Conservation (phyloP, 2,888 invertebrate genomes). For the Xylota segnis region DNA sequence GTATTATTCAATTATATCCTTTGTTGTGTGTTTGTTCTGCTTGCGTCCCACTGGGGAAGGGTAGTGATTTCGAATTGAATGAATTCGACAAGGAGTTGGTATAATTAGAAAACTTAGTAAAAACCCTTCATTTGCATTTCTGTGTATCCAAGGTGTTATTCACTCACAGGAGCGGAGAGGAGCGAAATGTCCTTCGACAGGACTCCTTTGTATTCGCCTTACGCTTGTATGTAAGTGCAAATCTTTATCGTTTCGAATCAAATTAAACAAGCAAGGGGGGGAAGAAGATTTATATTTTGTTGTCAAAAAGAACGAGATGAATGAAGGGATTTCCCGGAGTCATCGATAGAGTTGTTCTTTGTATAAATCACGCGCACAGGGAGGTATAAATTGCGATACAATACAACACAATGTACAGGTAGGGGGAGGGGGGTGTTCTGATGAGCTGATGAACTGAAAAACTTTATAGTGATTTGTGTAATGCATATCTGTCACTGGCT, state of each 20-base stretch:
- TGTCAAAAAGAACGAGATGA: slow-evolving; percentile 19
- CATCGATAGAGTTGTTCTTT: slow-evolving; percentile 3
- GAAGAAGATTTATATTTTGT: slow-evolving; percentile 24
- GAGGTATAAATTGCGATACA: slow-evolving; percentile 2
- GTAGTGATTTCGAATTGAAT: slow-evolving; percentile 37
- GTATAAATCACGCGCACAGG: background rate
- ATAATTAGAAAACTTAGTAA: slow-evolving; percentile 53
- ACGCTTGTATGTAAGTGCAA: slow-evolving; percentile 39
- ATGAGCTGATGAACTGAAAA: background rate
- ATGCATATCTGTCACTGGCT: background rate
- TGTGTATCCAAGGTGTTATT: slow-evolving; percentile 7
- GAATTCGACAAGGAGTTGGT: slow-evolving; percentile 29
- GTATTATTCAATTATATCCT: slow-evolving; percentile 38
- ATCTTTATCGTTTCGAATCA: slow-evolving; percentile 22
- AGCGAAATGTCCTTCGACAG: background rate
- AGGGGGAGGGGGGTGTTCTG: background rate
- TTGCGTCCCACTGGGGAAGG: background rate
- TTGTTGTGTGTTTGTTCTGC: slow-evolving; percentile 30
- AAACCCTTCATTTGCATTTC: slow-evolving; percentile 55
- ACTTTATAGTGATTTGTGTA: background rate
- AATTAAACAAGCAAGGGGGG: slow-evolving; percentile 21
- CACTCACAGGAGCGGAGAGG: too few species aligned
- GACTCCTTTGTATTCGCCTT: slow-evolving; percentile 14
- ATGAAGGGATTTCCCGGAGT: slow-evolving; percentile 3
- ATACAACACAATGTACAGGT: background rate